These are phyloP conservation scores for Hyperopisus bebe DNA, from an alignment of 2,113 vertebrate species.

Conservation along the genomic window DNA sequence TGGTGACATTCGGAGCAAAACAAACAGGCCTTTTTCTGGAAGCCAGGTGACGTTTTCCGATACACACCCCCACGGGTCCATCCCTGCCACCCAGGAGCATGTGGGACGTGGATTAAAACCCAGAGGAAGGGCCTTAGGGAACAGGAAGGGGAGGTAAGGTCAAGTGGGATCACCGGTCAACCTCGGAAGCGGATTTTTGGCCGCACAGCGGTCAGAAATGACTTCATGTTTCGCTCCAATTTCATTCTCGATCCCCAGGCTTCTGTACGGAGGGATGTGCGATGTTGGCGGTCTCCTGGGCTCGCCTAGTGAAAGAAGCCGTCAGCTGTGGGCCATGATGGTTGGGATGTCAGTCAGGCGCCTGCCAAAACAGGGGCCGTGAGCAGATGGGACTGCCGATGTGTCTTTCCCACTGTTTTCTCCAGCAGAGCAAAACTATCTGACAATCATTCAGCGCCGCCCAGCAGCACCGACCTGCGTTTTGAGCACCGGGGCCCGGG, in stretches of 20 bases:
- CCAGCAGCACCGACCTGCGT: not conserved
- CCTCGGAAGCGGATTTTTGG: not conserved
- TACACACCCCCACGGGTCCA: not conserved
- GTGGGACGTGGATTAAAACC: not conserved
- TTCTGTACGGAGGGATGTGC: not conserved
- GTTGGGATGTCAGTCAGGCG: not conserved
- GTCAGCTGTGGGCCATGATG: not conserved
- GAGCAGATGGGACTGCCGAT: not conserved
- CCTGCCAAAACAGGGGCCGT: not conserved
- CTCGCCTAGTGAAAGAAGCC: not conserved
- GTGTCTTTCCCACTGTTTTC: not conserved
- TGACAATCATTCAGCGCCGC: not conserved
- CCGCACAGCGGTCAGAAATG: not conserved
- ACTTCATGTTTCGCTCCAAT: not conserved
- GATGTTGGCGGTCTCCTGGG: not conserved
- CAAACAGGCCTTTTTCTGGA: not conserved
- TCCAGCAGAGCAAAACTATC: not conserved
- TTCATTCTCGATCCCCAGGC: not conserved
- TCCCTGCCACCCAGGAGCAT: not conserved
- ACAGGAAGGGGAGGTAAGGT: not conserved
- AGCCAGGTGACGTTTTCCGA: not conserved
- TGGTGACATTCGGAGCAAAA: not conserved
- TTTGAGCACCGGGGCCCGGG: not conserved
- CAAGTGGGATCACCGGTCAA: not conserved
- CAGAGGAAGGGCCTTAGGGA: not conserved